Base-by-base conservation (phyloP, 2,797 vertebrate genomes). In the Lepidocolaptes lacrymiger region DNA sequence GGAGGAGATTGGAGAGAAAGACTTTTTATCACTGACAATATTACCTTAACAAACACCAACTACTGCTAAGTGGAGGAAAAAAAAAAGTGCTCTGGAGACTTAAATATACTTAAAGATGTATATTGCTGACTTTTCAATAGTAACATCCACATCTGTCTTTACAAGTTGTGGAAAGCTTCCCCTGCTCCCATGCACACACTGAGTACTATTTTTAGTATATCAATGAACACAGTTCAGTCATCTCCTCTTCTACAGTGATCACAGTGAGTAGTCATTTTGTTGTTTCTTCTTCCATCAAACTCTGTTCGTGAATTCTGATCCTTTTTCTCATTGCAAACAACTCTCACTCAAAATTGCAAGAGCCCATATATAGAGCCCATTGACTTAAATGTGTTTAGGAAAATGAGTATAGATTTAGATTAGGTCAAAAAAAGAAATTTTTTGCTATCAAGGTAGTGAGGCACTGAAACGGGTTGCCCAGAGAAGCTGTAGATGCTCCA, bases 131-230 rank as follows among this genome's bases (percentile, higher is more conserved):
- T 81, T 63, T 61, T 62, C 59, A 78, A n/a, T 20, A 82, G 32
- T n/a, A 72, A 46, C 11, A 74, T 51, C 32, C 34, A 49, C 26
- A 74, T 32, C 8, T 88, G 15, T 39, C 48, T 89, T 66, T 56
- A 12, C 2, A 18, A 59, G 17, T 2, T 72, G 32, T 75, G 43
- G 23, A 87, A 93, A 72, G 41, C 22, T 62, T 72, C 15, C 21
- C 16, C 21, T 0, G 1, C 18, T 83, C 48, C 30, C 6, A 52
- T 1, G 27, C 17, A 36, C 18, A 49, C 7, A 26, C 2, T 1
- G 4, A 67, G 8, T 43, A 68, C 52, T 89, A 36, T 52, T 64
- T 86, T 52, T 61, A 17, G 23, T 14, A 19, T 23, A 28, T 28
- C 81, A 36, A 67, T 9, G 20, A 59, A 74, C 15, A 74, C 27